Base-by-base conservation (phyloP, 2,888 invertebrate genomes). In the Anthoptus insignis region DNA sequence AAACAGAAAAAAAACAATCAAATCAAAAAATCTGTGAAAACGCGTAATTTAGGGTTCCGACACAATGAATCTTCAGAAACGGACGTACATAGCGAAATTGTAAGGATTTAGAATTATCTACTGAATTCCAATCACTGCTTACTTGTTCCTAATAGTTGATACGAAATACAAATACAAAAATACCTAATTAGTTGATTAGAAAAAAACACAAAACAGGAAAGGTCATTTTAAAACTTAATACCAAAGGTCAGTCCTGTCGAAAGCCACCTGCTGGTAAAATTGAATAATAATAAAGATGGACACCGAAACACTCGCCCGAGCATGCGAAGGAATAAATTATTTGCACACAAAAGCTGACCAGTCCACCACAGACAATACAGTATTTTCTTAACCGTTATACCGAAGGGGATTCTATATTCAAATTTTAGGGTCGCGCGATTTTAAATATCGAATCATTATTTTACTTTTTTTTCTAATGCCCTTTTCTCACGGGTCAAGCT, bases 401-500 rank as follows among this genome's bases (percentile, higher is more conserved):
- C 65, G 72, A 76, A 81, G 86, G 88, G 88, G 83, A 88, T n/a
- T n/a, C n/a, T n/a, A n/a, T 92, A 92, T 92, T 92, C 90, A 93
- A 92, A 93, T 93, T 89, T 88, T 84, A 87, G 92, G 92, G 91
- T 89, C 83, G 85, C 83, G 79, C 80, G 78, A 84, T 83, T 87
- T 84, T 81, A 80, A 84, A 86, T 82, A 79, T 79, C 67, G 73
- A 80, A 79, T 77, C 76, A 78, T 81, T 81, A 79, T 82, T 82
- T 82, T 81, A 73, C 65, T 67, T 67, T 73, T 74, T 83, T 81
- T 80, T 78, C 73, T 73, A 69, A 73, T 76, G 76, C 76, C 77
- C 82, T 81, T 86, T 93, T 92, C 93, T 92, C 93, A 92, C 92
- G 93, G 90, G 91, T 91, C 89, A 89, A 89, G 83, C 86, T 79